phyloP scores from a whole-genome alignment of 2,797 vertebrate species.

The Tapera naevia region DNA sequence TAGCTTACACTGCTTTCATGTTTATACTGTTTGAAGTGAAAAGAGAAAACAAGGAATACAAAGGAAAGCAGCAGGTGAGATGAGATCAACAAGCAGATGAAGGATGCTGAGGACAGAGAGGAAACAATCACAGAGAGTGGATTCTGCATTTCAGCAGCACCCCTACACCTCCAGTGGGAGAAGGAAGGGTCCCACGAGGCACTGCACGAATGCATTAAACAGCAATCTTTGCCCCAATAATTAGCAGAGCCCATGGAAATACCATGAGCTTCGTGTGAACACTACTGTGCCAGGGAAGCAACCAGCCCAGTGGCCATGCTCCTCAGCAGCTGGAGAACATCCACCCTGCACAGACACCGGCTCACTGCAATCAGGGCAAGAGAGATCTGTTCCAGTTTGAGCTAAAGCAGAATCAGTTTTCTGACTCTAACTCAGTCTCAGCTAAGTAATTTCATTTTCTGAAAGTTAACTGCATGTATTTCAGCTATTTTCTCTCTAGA shows the following conservation, averaged over 20 bases:
- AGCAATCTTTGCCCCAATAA: not conserved
- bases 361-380: not conserved
- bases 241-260: not conserved
- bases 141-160: not conserved
- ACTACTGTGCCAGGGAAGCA: not conserved
- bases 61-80: not conserved
- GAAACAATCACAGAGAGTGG: not conserved
- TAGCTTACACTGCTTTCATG: not conserved
- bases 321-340: not conserved
- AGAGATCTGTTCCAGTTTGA: too few relatives aligned
- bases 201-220: not conserved
- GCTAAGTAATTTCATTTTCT: too few relatives aligned
- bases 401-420: too few relatives aligned
- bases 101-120: not conserved
- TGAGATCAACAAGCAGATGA: not conserved
- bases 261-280: not conserved
- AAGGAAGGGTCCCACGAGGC: not conserved
- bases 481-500: too few relatives aligned
- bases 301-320: fast-evolving
- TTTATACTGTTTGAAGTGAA: not conserved
- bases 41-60: not conserved
- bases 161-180: not conserved
- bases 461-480: too few relatives aligned
- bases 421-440: too few relatives aligned
- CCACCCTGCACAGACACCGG: not conserved